Evolutionary conservation across 2,113 vertebrate species (phyloP), one percentile per base, ranked within the genome.

Genomic region (Cacatua alba): DNA sequence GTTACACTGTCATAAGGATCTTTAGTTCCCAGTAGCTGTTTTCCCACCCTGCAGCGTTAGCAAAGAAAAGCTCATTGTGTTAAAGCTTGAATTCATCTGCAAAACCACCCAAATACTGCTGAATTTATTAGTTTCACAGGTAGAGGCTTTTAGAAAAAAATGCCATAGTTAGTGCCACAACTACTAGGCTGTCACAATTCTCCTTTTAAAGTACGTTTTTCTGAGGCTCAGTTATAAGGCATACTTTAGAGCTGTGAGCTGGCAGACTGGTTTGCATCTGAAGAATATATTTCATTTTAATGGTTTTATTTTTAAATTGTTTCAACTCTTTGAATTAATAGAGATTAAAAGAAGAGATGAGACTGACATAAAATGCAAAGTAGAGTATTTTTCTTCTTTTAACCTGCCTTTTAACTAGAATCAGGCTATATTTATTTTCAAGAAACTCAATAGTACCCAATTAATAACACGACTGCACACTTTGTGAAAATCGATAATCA

Each of bases 281-380:
- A 71, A 79, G 80, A 94, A 86, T 10, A 13, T 44, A 68, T 72
- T 91, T 81, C 35, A 87, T 82, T 92, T 91, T 92, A 94, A 92
- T 90, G 43, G 62, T 51, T 95, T 96, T 87, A 88, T 93, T 94
- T 96, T 96, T 88, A 86, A 95, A 93, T 67, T 79, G 57, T 67
- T 93, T 88, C 88, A 85, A 75, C 33, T 88, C 74, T 82, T 74
- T 69, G 85, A 96, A 92, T 95, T 94, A 96, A 94, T 63, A 29
- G 31, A 92, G 69, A 93, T 60, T 62, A 43, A 88, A 96, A 91
- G 82, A 94, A 79, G 76, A 90, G 90, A 82, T 4, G 4, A 86
- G 37, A 88, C 64, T 48, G 74, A 52, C 90, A 69, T 37, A 70
- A 94, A 91, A 80, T 43, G 75, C 19, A 10, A 95, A 84, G 62